Evolutionary conservation across 2,113 vertebrate species (phyloP).

Genomic region (Osmerus eperlanus): DNA sequence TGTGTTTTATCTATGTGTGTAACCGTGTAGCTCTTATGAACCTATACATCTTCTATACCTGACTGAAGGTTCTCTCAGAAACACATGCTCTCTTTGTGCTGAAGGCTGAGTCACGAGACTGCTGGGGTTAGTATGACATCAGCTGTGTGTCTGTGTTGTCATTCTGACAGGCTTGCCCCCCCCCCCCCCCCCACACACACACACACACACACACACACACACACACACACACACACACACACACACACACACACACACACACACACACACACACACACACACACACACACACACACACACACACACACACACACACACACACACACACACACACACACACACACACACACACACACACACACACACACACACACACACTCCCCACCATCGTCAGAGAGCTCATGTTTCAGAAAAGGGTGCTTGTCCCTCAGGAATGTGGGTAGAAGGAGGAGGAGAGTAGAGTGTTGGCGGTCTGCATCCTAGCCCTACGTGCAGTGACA

Average conservation of each 20-base stretch:
- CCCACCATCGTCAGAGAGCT: constrained; percentile 26
- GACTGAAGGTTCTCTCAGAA: neutral
- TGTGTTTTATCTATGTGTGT: neutral
- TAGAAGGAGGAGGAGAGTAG: neutral
- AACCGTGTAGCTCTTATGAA: too few relatives aligned
- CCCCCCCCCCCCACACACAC: too few relatives aligned
- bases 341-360: neutral
- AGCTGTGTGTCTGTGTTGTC: constrained; percentile 14
- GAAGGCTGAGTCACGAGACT: neutral
- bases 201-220: too few relatives aligned
- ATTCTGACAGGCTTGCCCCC: constrained; percentile 37
- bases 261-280: too few relatives aligned
- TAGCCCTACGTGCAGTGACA: neutral
- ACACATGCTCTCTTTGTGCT: neutral
- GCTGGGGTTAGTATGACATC: constrained; percentile 39
- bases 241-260: too few relatives aligned
- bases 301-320: too few relatives aligned
- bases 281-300: too few relatives aligned
- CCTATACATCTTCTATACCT: too few relatives aligned
- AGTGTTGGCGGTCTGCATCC: too few relatives aligned
- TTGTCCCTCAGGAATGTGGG: constrained; percentile 24
- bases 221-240: too few relatives aligned
- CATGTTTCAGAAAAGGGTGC: constrained; percentile 29
- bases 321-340: too few relatives aligned
- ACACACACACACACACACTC: neutral